phyloP scores from a whole-genome alignment of 2,113 vertebrate genomes.

The Rhinogobius similis region DNA sequence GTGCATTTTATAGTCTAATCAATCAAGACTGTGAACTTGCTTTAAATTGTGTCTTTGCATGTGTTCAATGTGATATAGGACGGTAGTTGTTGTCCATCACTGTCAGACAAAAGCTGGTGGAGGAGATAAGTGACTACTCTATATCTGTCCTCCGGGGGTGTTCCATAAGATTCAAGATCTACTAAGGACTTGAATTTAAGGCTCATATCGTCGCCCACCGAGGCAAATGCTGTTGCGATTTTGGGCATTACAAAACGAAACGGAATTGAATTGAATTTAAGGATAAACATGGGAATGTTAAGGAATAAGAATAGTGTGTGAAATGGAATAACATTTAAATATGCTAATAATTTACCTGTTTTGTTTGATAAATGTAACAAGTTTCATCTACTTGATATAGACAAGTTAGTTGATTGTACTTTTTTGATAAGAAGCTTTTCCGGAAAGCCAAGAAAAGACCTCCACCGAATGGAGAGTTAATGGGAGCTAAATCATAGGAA shows the following conservation, averaged over 20 bases:
- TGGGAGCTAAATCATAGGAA: neutral
- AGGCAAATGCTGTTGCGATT: too few species aligned
- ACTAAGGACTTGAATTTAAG: neutral
- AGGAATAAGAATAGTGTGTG: neutral
- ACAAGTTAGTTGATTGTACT: neutral
- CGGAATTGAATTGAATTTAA: neutral
- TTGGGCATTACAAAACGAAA: too few species aligned
- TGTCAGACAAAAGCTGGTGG: conserved; percentile 19
- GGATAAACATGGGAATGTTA: neutral
- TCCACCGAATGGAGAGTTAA: neutral
- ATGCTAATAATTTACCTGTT: neutral
- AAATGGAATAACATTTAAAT: neutral
- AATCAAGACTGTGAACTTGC: conserved; percentile 26
- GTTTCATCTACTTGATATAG: neutral
- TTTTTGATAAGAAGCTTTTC: neutral
- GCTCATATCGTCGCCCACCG: too few species aligned
- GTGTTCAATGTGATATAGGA: conserved; percentile 26
- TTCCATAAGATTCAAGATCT: neutral
- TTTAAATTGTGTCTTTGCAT: conserved; percentile 21
- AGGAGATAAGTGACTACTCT: conserved; percentile 1
- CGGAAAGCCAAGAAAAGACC: neutral
- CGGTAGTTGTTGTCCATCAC: neutral
- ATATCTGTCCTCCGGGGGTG: neutral
- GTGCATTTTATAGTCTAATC: conserved; percentile 25
- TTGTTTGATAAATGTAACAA: neutral